Evolutionary conservation across 2,113 vertebrate genomes (phyloP), one percentile per base, ranked within the genome.

Genomic region (Riparia riparia): DNA sequence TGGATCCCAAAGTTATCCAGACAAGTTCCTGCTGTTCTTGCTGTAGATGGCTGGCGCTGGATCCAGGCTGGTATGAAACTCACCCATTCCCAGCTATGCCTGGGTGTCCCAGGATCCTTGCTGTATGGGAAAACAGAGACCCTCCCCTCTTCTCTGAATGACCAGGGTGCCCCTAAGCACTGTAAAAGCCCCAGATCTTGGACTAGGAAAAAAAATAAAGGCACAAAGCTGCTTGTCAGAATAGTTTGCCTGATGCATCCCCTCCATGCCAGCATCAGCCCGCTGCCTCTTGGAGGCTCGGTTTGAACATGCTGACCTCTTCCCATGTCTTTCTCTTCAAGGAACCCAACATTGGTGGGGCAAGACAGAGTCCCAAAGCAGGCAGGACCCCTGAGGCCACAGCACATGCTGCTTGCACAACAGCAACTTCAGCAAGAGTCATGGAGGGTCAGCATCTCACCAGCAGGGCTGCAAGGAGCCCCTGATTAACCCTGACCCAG

Each of bases 321-420:
- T 18, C 25, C 25, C 17, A 20, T 2, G 2, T 26, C 14, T 45
- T 54, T 5, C 12, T 31, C 24, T 56, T 57, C 22, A 64, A 20
- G 10, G 3, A 11, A 3, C 6, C 3, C 14, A 11, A 14, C 5
- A 7, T 5, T 1, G 0, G 17, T 29, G 20, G 50, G 22, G 22
- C 17, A 77, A 32, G 9, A 8, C 39, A 71, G 18, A 14, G 19
- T 25, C 39, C 26, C 42, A 78, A 24, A 31, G 3, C 2, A 5
- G 29, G 34, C 37, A 71, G 60, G 24, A 87, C 49, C 31, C 50
- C 53, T 47, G 32, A 70, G 29, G 20, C 28, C 39, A 45, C 0
- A 3, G 5, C 32, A 63, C 9, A 1, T 0, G 2, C 54, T 53
- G 20, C 37, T 45, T 25, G 12, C 42, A 50, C 50, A 47, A 17